Evolutionary conservation across 2,797 vertebrate genomes (phyloP), one percentile per base, ranked within the genome.

Genomic region (Aplochiton taeniatus): DNA sequence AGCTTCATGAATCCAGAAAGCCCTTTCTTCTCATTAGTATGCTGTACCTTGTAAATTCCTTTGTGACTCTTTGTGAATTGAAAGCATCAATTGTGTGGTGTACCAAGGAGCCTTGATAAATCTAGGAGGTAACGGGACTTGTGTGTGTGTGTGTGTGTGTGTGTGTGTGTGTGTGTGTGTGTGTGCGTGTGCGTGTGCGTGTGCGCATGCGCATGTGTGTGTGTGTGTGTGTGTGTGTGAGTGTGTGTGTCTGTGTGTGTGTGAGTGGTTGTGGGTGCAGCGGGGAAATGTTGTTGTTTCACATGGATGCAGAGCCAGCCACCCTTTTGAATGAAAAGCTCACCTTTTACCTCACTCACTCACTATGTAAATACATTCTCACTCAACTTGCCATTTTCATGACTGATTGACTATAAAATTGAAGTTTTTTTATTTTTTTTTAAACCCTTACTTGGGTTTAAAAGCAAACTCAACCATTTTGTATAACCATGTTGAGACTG

Each of bases 31-130:
- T 79, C 83, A 79, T 87, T 86, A 85, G 79, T 49, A 75, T 76
- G 77, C 80, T 66, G 65, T 50, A 72, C 77, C 84, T 82, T 83
- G 78, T 88, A 87, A 89, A 91, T 87, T 89, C 82, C 74, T 86
- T 73, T 83, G 87, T 83, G 83, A 83, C 79, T 83, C 77, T 88
- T 84, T 85, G 75, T 69, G 77, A 85, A 89, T 90, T 85, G 81
- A 88, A 86, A 77, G 73, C 81, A 90, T 90, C 86, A 81, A 76
- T 90, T 90, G 88, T 73, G 61, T 52, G 44, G 72, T 69, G 73
- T 59, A 56, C 70, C 68, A 56, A 75, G 69, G 67, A 79, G 66
- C 46, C 0, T 51, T 73, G 76, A 87, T 89, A 80, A 89, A 88
- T 90, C 76, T 76, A 61, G 54, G 54, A 12, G 31, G 49, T 31